Percentiles rank a stretch among this genome's conserved stretches.
Conservation (phyloP, 1,140 invertebrate species). For the Drosophila trapezifrons region DNA sequence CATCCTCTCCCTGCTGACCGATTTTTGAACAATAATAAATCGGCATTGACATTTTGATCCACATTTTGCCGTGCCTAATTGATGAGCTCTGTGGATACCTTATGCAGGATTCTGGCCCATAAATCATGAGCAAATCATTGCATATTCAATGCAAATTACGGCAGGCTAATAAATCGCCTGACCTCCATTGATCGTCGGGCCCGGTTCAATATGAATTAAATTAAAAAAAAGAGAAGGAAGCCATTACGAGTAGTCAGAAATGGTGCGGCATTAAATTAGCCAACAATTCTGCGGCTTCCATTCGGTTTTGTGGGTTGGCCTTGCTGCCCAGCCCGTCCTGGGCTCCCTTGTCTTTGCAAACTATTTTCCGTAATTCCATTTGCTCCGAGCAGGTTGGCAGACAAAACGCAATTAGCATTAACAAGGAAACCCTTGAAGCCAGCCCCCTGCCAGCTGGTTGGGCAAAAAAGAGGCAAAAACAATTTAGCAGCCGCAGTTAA, state of each 20-base stretch:
- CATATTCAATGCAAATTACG: slow-evolving; percentile 63
- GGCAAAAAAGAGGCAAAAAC: not conserved
- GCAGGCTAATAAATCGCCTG: slow-evolving; percentile 56
- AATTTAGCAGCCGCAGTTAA: slow-evolving; percentile 48
- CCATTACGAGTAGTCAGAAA: slow-evolving; percentile 12
- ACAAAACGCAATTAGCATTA: slow-evolving; percentile 77
- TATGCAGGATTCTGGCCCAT: slow-evolving; percentile 50
- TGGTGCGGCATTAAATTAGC: slow-evolving; percentile 50
- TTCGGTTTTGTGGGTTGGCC: slow-evolving; percentile 42
- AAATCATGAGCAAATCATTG: slow-evolving; percentile 61
- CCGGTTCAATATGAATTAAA: not conserved
- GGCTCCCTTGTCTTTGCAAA: slow-evolving; percentile 42
- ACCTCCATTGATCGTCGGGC: slow-evolving; percentile 25
- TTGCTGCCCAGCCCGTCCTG: slow-evolving; percentile 9
- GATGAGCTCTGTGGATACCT: slow-evolving; percentile 51
- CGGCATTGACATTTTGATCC: slow-evolving; percentile 59
- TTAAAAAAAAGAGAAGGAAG: not conserved
- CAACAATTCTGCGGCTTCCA: slow-evolving; percentile 36
- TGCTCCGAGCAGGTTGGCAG: slow-evolving; percentile 46
- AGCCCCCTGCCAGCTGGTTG: slow-evolving; percentile 11
- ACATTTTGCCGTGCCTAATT: slow-evolving; percentile 57
- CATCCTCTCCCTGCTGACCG: slow-evolving; percentile 22
- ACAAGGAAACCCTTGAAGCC: slow-evolving; percentile 38
- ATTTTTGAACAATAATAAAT: slow-evolving; percentile 56
- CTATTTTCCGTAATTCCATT: slow-evolving; percentile 64